Percentiles rank a stretch among this genome's conserved stretches.
Conservation (phyloP, 2,113 vertebrate genomes). For the Pachyramphus minor region DNA sequence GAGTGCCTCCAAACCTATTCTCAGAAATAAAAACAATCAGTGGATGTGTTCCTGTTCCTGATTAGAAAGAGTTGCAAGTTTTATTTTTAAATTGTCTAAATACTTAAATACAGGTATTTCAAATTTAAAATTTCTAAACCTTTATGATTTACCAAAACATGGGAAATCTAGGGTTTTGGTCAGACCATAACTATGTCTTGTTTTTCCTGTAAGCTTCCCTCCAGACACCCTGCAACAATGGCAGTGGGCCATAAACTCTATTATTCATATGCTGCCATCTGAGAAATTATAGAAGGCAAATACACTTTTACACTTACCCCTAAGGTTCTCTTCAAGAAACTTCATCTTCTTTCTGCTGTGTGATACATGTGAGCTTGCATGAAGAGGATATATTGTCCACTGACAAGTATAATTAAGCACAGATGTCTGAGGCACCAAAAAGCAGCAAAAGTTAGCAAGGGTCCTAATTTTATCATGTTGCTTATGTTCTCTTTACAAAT, state of each 20-base stretch:
- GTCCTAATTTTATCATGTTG: neutral
- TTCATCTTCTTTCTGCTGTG: neutral
- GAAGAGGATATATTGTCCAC: neutral
- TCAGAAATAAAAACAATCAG: neutral
- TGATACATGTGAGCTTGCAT: neutral
- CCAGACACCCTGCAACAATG: fast-evolving
- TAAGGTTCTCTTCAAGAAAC: neutral
- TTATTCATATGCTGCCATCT: neutral
- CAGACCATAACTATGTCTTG: neutral
- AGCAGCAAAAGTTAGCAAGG: neutral
- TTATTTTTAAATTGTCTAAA: neutral
- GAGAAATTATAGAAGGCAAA: neutral
- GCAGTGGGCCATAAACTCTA: neutral
- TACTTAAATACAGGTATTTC: neutral
- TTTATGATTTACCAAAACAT: neutral
- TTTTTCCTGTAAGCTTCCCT: neutral
- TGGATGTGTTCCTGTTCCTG: neutral
- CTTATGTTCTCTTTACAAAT: neutral
- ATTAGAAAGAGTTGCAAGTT: neutral
- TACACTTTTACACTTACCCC: neutral
- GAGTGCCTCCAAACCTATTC: neutral
- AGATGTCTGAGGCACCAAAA: conserved; percentile 13
- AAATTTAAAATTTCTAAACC: neutral
- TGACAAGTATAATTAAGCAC: neutral
- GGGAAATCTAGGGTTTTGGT: neutral